Evolutionary conservation across 1,140 invertebrate genomes (phyloP).

Genomic region (Gryon sp.): DNA sequence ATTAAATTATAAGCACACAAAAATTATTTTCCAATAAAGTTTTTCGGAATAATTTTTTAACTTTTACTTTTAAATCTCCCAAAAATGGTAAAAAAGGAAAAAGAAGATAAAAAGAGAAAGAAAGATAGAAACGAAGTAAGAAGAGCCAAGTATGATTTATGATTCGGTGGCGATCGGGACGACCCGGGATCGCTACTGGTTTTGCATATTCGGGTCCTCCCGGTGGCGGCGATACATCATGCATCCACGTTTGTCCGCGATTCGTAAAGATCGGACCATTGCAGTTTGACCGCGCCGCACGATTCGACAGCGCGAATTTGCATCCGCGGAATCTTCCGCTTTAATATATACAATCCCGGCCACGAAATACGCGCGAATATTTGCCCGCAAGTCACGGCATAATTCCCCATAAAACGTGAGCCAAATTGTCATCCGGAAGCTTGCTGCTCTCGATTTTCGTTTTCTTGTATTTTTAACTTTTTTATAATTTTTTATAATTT

Average conservation of each 20-base stretch:
- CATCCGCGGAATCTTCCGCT: conserved; percentile 42
- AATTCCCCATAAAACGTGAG: no score
- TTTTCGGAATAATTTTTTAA: no score
- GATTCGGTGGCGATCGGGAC: conserved; percentile 9
- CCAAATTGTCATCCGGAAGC: no score
- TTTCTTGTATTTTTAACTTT: no score
- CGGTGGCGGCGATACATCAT: conserved; percentile 50
- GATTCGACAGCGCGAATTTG: conserved; percentile 53
- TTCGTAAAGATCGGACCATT: conserved; percentile 50
- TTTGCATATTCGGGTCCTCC: conserved; percentile 68
- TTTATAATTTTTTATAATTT: no score
- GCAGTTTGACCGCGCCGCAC: conserved; percentile 32
- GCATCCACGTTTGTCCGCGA: conserved; percentile 38
- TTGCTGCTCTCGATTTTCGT: no score
- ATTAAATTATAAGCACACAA: no score
- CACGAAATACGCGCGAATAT: conserved; percentile 54
- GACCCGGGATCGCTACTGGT: conserved; percentile 64
- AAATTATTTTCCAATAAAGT: no score
- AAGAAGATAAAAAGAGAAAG: no score
- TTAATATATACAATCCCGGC: conserved; percentile 45
- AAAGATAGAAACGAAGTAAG: no score
- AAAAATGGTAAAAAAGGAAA: no score
- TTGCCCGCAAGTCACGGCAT: conserved; percentile 56
- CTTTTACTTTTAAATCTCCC: no score
- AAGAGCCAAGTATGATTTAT: conserved; percentile 46